Evolutionary conservation across 2,888 invertebrate genomes (phyloP).

Genomic region (Melinopterus prodromus): DNA sequence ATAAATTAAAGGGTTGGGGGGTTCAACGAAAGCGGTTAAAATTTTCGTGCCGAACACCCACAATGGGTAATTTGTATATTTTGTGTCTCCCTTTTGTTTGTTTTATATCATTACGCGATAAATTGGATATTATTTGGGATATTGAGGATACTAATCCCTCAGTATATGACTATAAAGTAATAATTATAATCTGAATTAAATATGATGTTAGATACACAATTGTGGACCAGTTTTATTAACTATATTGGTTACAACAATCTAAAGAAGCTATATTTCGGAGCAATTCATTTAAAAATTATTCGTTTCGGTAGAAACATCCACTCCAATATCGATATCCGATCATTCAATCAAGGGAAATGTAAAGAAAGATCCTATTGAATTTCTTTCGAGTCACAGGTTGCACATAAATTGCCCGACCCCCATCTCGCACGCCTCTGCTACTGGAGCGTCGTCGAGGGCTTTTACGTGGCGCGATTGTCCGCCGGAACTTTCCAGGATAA

Average conservation of each 20-base stretch:
- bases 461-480: not conserved
- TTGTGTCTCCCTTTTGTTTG: not conserved
- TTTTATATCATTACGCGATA: not conserved
- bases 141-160: not conserved
- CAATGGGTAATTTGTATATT: not conserved
- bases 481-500: not conserved
- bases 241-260: no score
- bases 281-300: no score
- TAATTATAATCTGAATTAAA: no score
- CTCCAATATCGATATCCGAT: not conserved
- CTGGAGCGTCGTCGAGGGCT: not conserved
- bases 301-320: not conserved
- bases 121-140: not conserved
- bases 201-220: no score
- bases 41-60: not conserved
- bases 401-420: not conserved
- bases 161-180: no score
- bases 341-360: not conserved
- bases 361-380: not conserved
- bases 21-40: not conserved
- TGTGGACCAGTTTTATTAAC: no score
- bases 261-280: no score
- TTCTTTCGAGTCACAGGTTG: not conserved
- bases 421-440: not conserved
- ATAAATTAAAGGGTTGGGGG: not conserved